Base-by-base conservation (phyloP, 2,113 vertebrate species). In the Chlorodrepanis virens region DNA sequence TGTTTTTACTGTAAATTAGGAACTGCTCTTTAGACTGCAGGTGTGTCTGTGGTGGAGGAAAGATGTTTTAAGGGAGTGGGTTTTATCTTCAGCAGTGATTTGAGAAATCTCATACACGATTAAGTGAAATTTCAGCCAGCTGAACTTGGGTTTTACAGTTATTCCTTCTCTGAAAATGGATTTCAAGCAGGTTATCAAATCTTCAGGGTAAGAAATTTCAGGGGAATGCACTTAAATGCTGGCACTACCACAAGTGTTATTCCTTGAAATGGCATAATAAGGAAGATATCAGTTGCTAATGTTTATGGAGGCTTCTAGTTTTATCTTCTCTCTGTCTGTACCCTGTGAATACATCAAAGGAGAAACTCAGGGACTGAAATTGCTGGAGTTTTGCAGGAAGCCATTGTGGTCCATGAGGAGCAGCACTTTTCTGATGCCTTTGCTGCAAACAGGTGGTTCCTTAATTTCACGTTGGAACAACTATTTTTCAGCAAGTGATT, bases 371-470 rank as follows among this genome's bases (percentile, higher is more conserved):
- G 15, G 24, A 33, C n/a, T 23, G 71, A 70, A 68, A n/a, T 24
- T 29, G 5, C 33, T 3, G 1, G 40, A 22, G 42, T 11, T 3
- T 16, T 63, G 56, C 59, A 21, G 63, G 9, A 17, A 45, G 28
- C 40, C 17, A 1, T 59, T 0, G 0, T 0, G 4, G 45, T 79
- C 53, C 0, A 0, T 9, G 22, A 12, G 2, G 42, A 72, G 63
- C 60, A 52, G 21, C 42, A 31, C 31, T 39, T 17, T 61, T 59
- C 27, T 70, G 2, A 22, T 67, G 52, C 44, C 28, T 44, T 22
- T 45, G 40, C 27, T 76, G 74, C 53, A 33, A 50, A 72, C 65
- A 79, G 61, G 65, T 57, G 8, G 15, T 45, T 69, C 45, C 50
- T 76, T 65, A 18, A 37, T 72, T 90, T 80, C 13, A 6, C 18